These are phyloP conservation scores for Eueides isabella DNA, from an alignment of 1,140 invertebrate genomes.

Conservation along the genomic window DNA sequence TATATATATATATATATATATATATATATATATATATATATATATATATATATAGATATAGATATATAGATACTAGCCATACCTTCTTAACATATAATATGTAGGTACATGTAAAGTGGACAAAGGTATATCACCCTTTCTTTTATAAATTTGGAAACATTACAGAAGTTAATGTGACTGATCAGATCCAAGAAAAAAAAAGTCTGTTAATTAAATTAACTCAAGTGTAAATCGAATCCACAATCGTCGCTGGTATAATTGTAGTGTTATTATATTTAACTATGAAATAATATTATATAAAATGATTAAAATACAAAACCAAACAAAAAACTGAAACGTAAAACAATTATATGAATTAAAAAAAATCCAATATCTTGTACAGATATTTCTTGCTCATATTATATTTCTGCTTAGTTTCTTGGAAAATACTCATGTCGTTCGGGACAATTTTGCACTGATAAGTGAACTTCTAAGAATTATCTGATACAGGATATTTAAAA, in stretches of 20 bases:
- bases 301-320: neutral
- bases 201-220: neutral
- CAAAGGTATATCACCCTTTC: too few relatives aligned
- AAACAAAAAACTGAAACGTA: neutral
- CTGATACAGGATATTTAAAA: neutral
- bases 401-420: constrained; percentile 1
- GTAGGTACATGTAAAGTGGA: too few relatives aligned
- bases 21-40: too few relatives aligned
- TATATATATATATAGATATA: too few relatives aligned
- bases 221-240: neutral
- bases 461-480: neutral
- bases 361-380: neutral
- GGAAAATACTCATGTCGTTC: neutral
- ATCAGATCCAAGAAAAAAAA: too few relatives aligned
- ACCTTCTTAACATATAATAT: too few relatives aligned
- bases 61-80: too few relatives aligned
- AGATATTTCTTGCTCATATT: neutral
- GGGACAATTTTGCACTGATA: neutral
- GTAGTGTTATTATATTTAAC: too few relatives aligned
- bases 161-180: neutral
- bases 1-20: too few relatives aligned
- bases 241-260: too few relatives aligned
- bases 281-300: neutral
- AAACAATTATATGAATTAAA: neutral
- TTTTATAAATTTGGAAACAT: neutral